These are phyloP conservation scores for Phoenicopterus ruber DNA, from an alignment of 2,113 vertebrate genomes.

Conservation along the genomic window DNA sequence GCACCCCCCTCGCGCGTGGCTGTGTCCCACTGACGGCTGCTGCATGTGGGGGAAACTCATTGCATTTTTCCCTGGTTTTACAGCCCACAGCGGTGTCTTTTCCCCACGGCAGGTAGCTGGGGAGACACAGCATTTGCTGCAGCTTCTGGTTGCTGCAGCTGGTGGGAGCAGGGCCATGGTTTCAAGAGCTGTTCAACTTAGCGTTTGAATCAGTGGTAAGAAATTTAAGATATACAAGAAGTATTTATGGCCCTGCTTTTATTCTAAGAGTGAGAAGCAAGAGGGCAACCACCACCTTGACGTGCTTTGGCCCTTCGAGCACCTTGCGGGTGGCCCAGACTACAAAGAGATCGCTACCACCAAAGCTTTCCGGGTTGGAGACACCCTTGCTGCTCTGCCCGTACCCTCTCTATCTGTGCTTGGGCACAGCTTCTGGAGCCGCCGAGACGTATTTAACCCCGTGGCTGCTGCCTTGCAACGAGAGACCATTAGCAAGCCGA, in stretches of 20 bases:
- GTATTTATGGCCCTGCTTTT: not conserved
- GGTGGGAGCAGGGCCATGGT: not conserved
- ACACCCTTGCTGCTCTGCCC: not conserved
- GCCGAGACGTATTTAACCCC: not conserved
- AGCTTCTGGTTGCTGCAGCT: not conserved
- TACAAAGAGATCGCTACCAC: not conserved
- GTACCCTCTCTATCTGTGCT: fast-evolving
- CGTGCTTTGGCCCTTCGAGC: fast-evolving
- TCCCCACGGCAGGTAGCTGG: too few relatives aligned
- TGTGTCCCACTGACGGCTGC: not conserved
- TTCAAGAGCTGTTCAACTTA: not conserved
- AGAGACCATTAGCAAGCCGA: not conserved
- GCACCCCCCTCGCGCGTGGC: not conserved
- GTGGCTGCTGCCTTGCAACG: not conserved
- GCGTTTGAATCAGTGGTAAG: not conserved
- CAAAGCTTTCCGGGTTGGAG: not conserved
- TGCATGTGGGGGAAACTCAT: not conserved
- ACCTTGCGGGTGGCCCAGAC: not conserved
- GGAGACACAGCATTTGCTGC: not conserved
- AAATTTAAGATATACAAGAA: not conserved
- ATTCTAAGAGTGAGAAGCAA: not conserved
- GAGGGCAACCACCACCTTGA: not conserved
- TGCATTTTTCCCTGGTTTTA: not conserved
- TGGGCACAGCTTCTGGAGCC: not conserved
- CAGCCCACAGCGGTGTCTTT: not conserved